Evolutionary conservation across 2,888 invertebrate genomes (phyloP).

Genomic region (Chromoteleia sp.): DNA sequence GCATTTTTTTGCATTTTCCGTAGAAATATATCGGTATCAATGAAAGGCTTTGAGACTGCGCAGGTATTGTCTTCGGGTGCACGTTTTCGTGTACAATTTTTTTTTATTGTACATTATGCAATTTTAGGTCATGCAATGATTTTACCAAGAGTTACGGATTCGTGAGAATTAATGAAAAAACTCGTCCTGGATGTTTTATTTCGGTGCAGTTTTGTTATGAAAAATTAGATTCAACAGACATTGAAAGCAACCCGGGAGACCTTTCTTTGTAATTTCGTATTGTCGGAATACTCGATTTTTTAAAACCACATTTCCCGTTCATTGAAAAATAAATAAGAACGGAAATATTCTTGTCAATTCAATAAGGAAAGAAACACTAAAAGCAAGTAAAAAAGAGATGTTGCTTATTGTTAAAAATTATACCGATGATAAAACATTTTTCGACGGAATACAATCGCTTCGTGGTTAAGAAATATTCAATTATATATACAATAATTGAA

Average conservation of each 20-base stretch:
- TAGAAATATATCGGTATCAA: conserved; percentile 8
- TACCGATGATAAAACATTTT: no score
- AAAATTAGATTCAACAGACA: conserved; percentile 9
- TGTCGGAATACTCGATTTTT: neutral
- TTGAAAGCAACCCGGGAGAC: conserved; percentile 14
- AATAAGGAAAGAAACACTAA: no score
- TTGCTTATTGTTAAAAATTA: no score
- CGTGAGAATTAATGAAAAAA: conserved; percentile 29
- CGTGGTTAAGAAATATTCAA: no score
- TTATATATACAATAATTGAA: no score
- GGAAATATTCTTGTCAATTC: neutral
- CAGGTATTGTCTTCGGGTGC: conserved; percentile 5
- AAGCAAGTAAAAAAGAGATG: no score
- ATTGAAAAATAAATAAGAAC: conserved; percentile 1
- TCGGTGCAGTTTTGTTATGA: conserved; percentile 14
- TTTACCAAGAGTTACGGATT: conserved; percentile 8
- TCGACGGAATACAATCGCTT: no score
- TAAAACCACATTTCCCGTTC: neutral
- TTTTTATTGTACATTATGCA: conserved; percentile 13
- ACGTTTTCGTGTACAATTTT: conserved; percentile 5
- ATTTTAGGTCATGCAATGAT: conserved; percentile 29
- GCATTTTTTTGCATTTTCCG: neutral
- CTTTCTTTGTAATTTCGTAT: conserved; percentile 16
- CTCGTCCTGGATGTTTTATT: conserved; percentile 30
- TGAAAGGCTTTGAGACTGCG: neutral